Percentiles rank a stretch among this genome's conserved stretches.
Conservation (phyloP, 64 coral and sea anemone genomes). For the Dendronephthya gigantea region DNA sequence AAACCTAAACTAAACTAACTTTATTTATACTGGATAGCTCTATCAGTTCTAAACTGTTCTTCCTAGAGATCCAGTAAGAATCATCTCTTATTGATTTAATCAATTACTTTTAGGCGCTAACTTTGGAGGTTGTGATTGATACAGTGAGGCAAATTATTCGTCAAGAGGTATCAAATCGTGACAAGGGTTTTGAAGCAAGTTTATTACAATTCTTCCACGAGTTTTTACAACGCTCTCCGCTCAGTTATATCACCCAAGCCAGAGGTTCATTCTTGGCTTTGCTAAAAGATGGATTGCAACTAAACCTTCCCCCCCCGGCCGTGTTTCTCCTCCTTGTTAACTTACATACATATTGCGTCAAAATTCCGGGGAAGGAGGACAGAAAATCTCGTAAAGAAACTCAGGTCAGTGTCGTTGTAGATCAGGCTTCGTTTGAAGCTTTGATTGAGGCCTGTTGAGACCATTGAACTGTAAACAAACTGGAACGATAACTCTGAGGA, state of each 20-base stretch:
- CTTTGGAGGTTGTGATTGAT: conserved; percentile 72
- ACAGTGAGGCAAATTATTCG: conserved; percentile 77
- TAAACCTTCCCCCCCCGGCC: conserved; percentile 66
- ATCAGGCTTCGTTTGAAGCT: conserved; percentile 49
- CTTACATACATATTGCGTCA: conserved; percentile 69
- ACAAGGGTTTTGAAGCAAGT: conserved; percentile 81
- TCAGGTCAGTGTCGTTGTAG: conserved; percentile 45
- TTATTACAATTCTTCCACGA: conserved; percentile 78
- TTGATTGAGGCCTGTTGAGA: too few species aligned
- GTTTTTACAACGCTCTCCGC: conserved; percentile 55
- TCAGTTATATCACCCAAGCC: conserved; percentile 53
- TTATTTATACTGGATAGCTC: too few species aligned
- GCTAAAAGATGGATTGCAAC: conserved; percentile 83
- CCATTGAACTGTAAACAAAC: too few species aligned
- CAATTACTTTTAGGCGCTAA: conserved; percentile 39
- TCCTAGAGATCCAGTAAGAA: too few species aligned
- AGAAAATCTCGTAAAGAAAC: conserved; percentile 80
- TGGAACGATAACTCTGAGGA: too few species aligned
- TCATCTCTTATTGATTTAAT: too few species aligned
- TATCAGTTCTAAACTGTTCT: too few species aligned
- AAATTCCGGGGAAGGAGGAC: conserved; percentile 73
- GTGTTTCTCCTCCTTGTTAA: conserved; percentile 80
- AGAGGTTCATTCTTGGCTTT: conserved; percentile 54
- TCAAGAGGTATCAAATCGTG: conserved; percentile 66
- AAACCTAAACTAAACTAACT: too few species aligned